Conservation (phyloP, 1,140 invertebrate species). For the Nephotettix cincticeps region DNA sequence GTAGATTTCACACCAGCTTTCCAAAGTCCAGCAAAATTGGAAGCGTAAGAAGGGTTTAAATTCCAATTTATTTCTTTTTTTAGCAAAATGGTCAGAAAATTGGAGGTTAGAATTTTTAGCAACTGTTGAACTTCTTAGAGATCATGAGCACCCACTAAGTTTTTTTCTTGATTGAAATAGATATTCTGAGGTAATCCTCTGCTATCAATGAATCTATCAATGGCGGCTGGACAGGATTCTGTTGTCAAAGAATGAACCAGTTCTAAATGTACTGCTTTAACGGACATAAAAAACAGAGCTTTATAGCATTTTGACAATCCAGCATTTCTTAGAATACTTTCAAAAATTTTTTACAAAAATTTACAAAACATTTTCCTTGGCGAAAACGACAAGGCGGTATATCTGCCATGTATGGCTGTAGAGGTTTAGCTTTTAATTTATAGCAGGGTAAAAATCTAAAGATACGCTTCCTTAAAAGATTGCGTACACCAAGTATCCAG, state of each 20-base stretch:
- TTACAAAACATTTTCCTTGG: no score
- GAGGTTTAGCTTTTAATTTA: no score
- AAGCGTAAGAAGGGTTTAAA: slow-evolving; percentile 47
- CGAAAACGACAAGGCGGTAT: no score
- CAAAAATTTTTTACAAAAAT: no score
- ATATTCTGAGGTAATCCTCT: slow-evolving; percentile 42
- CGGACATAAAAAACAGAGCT: slow-evolving; percentile 41
- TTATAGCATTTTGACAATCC: slow-evolving; percentile 38
- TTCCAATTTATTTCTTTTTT: slow-evolving; percentile 46
- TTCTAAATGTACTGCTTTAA: slow-evolving; percentile 44
- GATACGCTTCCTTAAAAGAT: no score
- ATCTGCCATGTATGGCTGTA: no score
- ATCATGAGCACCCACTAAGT: slow-evolving; percentile 44
- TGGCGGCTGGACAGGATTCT: slow-evolving; percentile 40
- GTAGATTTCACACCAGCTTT: slow-evolving; percentile 47
- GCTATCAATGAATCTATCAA: slow-evolving; percentile 43
- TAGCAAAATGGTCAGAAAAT: neutral
- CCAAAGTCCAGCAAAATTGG: slow-evolving; percentile 50
- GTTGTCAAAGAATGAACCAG: slow-evolving; percentile 39
- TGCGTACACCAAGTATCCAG: no score
- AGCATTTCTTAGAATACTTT: no score
- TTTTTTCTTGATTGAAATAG: slow-evolving; percentile 46
- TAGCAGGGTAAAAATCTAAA: no score
- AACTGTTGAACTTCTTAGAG: neutral
- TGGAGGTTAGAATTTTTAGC: no score